These are phyloP conservation scores for Acropternis orthonyx DNA, from an alignment of 2,797 vertebrate species.

Conservation along the genomic window DNA sequence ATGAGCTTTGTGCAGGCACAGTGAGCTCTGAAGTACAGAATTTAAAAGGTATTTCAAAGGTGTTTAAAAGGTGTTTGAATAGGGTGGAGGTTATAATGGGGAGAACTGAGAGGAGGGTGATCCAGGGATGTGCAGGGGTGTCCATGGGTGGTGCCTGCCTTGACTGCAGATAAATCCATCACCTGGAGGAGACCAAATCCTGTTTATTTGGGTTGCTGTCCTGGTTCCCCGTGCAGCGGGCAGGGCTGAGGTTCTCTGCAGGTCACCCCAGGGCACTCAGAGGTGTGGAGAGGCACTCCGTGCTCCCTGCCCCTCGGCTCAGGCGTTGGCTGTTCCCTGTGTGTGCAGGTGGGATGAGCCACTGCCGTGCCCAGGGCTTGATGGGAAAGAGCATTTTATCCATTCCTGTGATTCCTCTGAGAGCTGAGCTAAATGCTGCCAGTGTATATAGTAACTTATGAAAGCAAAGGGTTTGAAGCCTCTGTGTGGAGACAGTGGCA, in stretches of 20 bases:
- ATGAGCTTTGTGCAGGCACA: neutral
- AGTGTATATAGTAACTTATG: neutral
- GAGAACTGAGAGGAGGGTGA: neutral
- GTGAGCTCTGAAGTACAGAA: neutral
- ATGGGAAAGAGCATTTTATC: neutral
- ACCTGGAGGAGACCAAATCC: neutral
- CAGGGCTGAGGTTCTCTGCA: neutral
- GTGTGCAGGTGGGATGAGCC: neutral
- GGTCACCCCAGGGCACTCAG: rapidly evolving
- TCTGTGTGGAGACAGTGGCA: neutral
- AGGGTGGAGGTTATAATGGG: neutral
- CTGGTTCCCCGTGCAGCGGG: neutral
- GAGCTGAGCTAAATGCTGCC: neutral
- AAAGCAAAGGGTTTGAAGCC: neutral
- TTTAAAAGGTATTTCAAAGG: neutral
- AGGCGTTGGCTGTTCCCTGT: neutral
- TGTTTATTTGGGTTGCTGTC: neutral
- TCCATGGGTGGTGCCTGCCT: rapidly evolving
- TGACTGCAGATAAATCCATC: neutral
- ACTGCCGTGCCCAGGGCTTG: rapidly evolving
- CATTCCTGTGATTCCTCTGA: neutral
- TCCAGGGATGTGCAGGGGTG: neutral
- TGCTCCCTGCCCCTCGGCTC: neutral
- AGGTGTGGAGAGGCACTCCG: neutral
- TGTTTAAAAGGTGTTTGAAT: neutral